These are phyloP conservation scores for Grus americana DNA, from an alignment of 2,113 vertebrate species.

Conservation along the genomic window DNA sequence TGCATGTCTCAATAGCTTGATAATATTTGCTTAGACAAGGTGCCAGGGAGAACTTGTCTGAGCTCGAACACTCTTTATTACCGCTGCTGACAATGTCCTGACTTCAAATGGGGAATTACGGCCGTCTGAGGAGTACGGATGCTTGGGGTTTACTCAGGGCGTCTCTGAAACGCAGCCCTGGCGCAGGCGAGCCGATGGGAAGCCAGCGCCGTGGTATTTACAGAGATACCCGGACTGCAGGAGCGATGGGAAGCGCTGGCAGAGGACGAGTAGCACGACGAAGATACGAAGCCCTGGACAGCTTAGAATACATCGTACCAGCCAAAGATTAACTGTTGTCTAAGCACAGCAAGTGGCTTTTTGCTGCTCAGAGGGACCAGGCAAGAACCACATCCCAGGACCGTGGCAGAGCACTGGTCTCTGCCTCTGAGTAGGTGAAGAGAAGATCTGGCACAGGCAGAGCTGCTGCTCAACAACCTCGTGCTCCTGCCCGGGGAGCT, in stretches of 20 bases:
- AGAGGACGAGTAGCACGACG: not conserved
- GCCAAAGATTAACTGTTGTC: not conserved
- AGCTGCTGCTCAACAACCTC: not conserved
- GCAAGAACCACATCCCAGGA: not conserved
- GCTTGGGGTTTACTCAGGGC: not conserved
- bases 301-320: not conserved
- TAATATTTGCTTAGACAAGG: not conserved
- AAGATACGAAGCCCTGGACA: not conserved
- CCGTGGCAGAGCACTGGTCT: not conserved
- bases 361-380: not conserved
- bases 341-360: not conserved
- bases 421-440: not conserved
- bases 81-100: not conserved
- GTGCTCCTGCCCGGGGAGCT: not conserved
- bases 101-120: not conserved
- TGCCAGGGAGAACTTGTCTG: constrained; percentile 29
- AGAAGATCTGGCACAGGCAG: not conserved
- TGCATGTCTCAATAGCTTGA: constrained; percentile 9
- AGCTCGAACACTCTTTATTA: constrained; percentile 1
- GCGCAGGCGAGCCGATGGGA: not conserved
- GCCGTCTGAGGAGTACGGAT: not conserved
- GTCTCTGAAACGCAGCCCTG: not conserved
- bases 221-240: not conserved
- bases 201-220: not conserved
- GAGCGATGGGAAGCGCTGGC: not conserved